Conservation (phyloP, 1,140 invertebrate species). For the Piezodorus guildinii region DNA sequence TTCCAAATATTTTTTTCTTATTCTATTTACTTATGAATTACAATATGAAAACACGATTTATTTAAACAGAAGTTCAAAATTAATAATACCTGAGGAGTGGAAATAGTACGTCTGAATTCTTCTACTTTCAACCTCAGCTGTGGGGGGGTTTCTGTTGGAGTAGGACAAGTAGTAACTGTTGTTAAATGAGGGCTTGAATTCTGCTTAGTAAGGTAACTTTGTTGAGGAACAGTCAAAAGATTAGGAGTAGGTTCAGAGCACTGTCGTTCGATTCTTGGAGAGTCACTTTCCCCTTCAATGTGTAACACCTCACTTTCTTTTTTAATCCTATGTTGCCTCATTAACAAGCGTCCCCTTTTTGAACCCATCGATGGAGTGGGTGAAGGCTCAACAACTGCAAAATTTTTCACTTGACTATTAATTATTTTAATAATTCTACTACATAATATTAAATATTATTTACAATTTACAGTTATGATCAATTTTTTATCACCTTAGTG, state of each 20-base stretch:
- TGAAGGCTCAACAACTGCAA: constrained; percentile 22
- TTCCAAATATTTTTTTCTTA: too few relatives aligned
- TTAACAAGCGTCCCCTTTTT: constrained; percentile 46
- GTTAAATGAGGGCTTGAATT: constrained; percentile 49
- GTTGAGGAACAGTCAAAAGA: constrained; percentile 44
- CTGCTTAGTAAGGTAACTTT: constrained; percentile 47
- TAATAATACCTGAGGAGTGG: constrained; percentile 40
- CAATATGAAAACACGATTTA: too few relatives aligned
- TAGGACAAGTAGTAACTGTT: constrained; percentile 30
- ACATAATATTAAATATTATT: too few relatives aligned
- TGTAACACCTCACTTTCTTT: constrained; percentile 35
- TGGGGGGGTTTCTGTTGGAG: constrained; percentile 33
- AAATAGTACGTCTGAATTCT: constrained; percentile 43
- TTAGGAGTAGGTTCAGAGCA: constrained; percentile 46
- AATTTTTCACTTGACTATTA: background rate
- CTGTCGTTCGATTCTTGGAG: constrained; percentile 40
- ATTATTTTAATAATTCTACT: too few relatives aligned
- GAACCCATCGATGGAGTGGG: constrained; percentile 35
- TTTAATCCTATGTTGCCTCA: constrained; percentile 53
- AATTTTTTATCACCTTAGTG: too few relatives aligned
- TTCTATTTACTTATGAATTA: too few relatives aligned
- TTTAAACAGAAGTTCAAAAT: too few relatives aligned
- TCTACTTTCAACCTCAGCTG: constrained; percentile 33
- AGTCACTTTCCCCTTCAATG: background rate
- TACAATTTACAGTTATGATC: too few relatives aligned